These are phyloP conservation scores for Augochlora pura DNA, from an alignment of 1,140 invertebrate species.

Conservation along the genomic window DNA sequence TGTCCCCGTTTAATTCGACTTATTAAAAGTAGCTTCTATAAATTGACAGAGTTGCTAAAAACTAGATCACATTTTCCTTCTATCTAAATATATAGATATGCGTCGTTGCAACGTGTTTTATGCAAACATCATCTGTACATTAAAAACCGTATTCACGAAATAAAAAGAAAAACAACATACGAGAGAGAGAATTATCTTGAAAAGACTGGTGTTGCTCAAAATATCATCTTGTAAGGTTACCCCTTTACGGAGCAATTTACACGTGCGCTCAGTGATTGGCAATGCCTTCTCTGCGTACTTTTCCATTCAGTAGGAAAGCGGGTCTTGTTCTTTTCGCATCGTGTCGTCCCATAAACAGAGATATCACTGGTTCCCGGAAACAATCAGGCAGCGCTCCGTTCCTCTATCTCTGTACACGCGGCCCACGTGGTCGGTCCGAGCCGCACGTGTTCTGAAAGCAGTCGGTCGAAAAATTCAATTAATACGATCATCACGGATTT, in stretches of 20 bases:
- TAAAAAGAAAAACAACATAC: neutral
- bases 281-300: neutral
- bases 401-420: conserved; percentile 28
- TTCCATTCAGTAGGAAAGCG: neutral
- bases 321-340: neutral
- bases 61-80: conserved; percentile 44
- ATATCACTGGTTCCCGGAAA: conserved; percentile 39
- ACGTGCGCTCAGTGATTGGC: neutral
- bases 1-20: conserved; percentile 17
- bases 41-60: neutral
- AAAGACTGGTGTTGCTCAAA: neutral
- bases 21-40: conserved; percentile 20
- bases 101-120: neutral
- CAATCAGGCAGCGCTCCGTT: conserved; percentile 29
- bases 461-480: conserved; percentile 30
- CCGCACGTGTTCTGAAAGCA: conserved; percentile 51
- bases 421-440: conserved; percentile 58
- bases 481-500: conserved; percentile 5
- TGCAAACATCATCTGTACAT: neutral
- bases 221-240: conserved; percentile 32
- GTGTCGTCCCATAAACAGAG: neutral
- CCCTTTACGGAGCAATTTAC: conserved; percentile 5
- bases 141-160: neutral
- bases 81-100: conserved; percentile 11
- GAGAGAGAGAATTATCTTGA: neutral